Evolutionary conservation across 1,140 invertebrate species (phyloP).

Genomic region (Maniola jurtina): DNA sequence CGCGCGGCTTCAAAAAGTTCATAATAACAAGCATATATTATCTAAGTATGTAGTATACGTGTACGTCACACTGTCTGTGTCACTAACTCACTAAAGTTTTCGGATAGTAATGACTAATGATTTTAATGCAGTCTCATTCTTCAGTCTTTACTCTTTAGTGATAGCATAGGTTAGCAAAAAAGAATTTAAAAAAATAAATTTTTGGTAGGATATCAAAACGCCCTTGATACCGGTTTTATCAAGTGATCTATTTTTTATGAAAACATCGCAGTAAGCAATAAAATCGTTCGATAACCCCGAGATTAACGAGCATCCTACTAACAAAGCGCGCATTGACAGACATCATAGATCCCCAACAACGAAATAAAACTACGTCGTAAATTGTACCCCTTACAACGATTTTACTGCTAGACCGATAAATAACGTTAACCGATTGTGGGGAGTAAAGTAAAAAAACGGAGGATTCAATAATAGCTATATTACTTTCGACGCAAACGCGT

Average conservation of each 20-base stretch:
- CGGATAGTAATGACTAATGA: no score
- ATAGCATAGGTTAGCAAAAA: no score
- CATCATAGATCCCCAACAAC: slow-evolving; percentile 54
- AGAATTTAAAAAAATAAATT: no score
- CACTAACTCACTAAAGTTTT: no score
- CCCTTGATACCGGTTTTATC: not conserved
- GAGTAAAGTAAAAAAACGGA: slow-evolving; percentile 46
- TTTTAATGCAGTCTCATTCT: no score
- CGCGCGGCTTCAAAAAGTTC: no score
- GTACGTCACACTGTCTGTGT: no score
- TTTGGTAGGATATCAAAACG: not conserved
- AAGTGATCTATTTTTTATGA: slow-evolving; percentile 20
- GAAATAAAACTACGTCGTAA: slow-evolving; percentile 62
- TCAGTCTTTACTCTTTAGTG: no score
- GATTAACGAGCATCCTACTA: slow-evolving; percentile 39
- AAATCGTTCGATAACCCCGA: slow-evolving; percentile 44
- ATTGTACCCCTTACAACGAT: slow-evolving; percentile 58
- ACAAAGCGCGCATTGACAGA: slow-evolving; percentile 60
- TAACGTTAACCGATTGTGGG: slow-evolving; percentile 65
- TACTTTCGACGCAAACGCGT: slow-evolving; percentile 46
- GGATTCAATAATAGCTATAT: slow-evolving; percentile 63
- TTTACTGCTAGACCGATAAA: slow-evolving; percentile 70
- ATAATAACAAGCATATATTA: no score
- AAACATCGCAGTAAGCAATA: slow-evolving; percentile 13
- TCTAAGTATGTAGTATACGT: no score